Evolutionary conservation across 2,797 vertebrate species (phyloP).

Genomic region (Periophthalmus magnuspinnatus): DNA sequence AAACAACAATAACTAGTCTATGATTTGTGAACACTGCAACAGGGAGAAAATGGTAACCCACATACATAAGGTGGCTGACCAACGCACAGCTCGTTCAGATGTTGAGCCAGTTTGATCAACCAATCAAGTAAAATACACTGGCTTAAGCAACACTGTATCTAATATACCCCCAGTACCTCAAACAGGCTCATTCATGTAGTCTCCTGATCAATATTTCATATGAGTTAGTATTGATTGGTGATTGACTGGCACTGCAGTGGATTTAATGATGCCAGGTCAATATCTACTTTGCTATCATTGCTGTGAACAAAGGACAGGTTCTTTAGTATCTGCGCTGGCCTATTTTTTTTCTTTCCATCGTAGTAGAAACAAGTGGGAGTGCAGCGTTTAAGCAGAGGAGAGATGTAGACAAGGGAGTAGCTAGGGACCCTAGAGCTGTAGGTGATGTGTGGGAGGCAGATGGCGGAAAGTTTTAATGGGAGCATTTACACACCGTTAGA

Average conservation of each 20-base stretch:
- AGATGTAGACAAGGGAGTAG: constrained; percentile 31
- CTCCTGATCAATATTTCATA: background rate
- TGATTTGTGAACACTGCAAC: background rate
- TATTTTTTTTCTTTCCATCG: constrained; percentile 32
- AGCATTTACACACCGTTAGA: constrained; percentile 42
- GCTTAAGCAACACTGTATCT: background rate
- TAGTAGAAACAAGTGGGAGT: constrained; percentile 25
- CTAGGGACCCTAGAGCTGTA: constrained; percentile 42
- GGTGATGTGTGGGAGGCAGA: constrained; percentile 50
- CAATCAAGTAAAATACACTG: background rate
- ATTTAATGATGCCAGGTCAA: background rate
- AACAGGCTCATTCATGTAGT: background rate
- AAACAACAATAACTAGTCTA: background rate
- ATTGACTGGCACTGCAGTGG: background rate
- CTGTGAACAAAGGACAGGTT: constrained; percentile 6
- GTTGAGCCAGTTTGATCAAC: background rate
- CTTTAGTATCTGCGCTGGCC: constrained; percentile 39
- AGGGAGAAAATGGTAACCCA: background rate
- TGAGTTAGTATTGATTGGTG: background rate
- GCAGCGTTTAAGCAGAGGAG: constrained; percentile 16
- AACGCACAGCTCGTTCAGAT: background rate
- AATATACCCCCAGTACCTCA: background rate
- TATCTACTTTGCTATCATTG: background rate
- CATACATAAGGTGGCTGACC: background rate
- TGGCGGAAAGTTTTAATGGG: constrained; percentile 49